phyloP scores from a whole-genome alignment of 2,797 vertebrate species.

The Percopsis omiscomaycus region DNA sequence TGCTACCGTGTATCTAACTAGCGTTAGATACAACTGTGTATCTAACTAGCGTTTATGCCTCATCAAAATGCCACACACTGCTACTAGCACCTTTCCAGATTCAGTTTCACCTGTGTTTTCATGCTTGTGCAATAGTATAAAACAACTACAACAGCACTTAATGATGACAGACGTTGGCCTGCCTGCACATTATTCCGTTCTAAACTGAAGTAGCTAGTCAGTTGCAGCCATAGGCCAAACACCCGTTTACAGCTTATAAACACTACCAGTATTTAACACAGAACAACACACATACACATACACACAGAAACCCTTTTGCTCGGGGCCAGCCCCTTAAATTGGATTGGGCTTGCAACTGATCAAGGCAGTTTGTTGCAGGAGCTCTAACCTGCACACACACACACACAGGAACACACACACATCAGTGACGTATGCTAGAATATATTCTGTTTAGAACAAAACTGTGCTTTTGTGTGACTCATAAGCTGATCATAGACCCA shows the following conservation, averaged over 20 bases:
- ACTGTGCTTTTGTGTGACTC: conserved; percentile 27
- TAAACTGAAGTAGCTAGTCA: conserved; percentile 19
- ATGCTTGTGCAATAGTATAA: no score
- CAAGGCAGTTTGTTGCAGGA: conserved; percentile 66
- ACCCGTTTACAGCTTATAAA: background rate
- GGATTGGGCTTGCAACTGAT: conserved; percentile 67
- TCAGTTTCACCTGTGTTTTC: no score
- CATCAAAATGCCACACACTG: no score
- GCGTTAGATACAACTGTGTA: no score
- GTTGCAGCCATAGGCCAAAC: background rate
- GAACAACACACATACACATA: conserved; percentile 54
- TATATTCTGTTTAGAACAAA: conserved; percentile 25
- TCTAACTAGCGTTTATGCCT: no score
- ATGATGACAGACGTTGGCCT: background rate
- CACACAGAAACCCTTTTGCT: conserved; percentile 53
- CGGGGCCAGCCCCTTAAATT: conserved; percentile 59
- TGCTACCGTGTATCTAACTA: no score
- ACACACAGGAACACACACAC: conserved; percentile 18
- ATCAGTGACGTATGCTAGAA: conserved; percentile 11
- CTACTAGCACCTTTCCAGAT: no score
- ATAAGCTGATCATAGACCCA: conserved; percentile 19
- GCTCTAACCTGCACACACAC: conserved; percentile 54
- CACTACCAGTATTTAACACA: background rate
- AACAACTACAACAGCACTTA: no score
- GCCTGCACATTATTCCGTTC: conserved; percentile 30